These are phyloP conservation scores for Leuciscus waleckii DNA, from an alignment of 2,797 vertebrate species.

Conservation along the genomic window DNA sequence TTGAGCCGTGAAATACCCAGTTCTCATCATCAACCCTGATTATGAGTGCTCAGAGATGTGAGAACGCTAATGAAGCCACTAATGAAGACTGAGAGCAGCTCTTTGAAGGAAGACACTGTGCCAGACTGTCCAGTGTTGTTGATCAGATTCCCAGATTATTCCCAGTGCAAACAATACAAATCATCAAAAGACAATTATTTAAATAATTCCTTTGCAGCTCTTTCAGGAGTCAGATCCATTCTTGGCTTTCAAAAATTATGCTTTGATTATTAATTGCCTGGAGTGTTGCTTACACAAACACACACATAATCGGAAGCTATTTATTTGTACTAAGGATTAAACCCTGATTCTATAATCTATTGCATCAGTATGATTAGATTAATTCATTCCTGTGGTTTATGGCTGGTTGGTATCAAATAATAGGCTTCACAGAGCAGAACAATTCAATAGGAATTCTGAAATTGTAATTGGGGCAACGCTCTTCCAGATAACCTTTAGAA, in stretches of 20 bases:
- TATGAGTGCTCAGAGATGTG: slow-evolving; percentile 47
- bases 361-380: slow-evolving; percentile 53
- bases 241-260: slow-evolving; percentile 18
- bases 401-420: slow-evolving; percentile 67
- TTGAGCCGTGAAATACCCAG: slow-evolving; percentile 15
- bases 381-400: slow-evolving; percentile 57
- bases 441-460: slow-evolving; percentile 68
- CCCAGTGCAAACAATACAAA: slow-evolving; percentile 29
- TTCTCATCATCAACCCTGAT: slow-evolving; percentile 40
- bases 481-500: slow-evolving; percentile 60
- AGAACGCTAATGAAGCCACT: slow-evolving; percentile 40
- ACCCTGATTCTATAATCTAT: slow-evolving; percentile 65
- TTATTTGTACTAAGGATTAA: slow-evolving; percentile 63
- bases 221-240: slow-evolving; percentile 18
- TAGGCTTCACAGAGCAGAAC: slow-evolving; percentile 66
- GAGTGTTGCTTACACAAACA: slow-evolving; percentile 8
- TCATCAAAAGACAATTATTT: slow-evolving; percentile 34
- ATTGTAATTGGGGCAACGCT: slow-evolving; percentile 57
- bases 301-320: slow-evolving; percentile 27
- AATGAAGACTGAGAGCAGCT: slow-evolving; percentile 41
- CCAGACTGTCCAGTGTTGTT: not conserved
- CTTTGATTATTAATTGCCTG: slow-evolving; percentile 42
- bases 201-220: not conserved
- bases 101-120: slow-evolving; percentile 18
- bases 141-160: slow-evolving; percentile 31